Evolutionary conservation across 2,888 invertebrate genomes (phyloP), one percentile per base, ranked within the genome.

Genomic region (Hyppa rectilinea): DNA sequence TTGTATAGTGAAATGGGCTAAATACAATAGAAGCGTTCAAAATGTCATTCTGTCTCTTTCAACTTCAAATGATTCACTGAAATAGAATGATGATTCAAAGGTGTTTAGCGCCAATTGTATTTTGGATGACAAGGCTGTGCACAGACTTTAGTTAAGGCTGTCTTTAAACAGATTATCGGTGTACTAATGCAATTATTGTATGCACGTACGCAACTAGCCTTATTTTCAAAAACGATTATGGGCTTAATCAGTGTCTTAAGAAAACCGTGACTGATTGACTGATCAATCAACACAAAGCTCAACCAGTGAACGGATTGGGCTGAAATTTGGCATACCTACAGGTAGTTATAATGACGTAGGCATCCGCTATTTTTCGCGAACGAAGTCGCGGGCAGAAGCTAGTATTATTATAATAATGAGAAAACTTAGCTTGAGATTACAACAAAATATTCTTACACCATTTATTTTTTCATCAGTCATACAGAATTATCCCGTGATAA

Each of bases 391-490:
- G n/a, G n/a, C n/a, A n/a, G n/a, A n/a, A n/a, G n/a, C n/a, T n/a
- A n/a, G n/a, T n/a, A n/a, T n/a, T n/a, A n/a, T n/a, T n/a, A 52
- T 26, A 6, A 45, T 38, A 26, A 26, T 26, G 12, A n/a, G 26
- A n/a, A 9, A 43, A 4, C 12, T 6, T 26, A 40, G 10, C 20
- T 36, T 43, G 34, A 17, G 2, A 53, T 73, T 40, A 72, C 38
- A 34, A 31, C 12, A 36, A 64, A 50, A 64, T 23, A 40, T 12
- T 2, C 26, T 29, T 7, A 65, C 43, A 38, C 23, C 36, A 26
- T 65, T 63, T 55, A 49, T 43, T 66, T 66, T 73, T 75, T 53
- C 75, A 75, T 67, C 66, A 75, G 9, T 65, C 72, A 56, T 0
- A 64, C 40, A 12, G 23, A 55, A 56, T 72, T 50, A 56, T 56